Evolutionary conservation across 2,113 vertebrate genomes (phyloP).

Genomic region (Pica pica): DNA sequence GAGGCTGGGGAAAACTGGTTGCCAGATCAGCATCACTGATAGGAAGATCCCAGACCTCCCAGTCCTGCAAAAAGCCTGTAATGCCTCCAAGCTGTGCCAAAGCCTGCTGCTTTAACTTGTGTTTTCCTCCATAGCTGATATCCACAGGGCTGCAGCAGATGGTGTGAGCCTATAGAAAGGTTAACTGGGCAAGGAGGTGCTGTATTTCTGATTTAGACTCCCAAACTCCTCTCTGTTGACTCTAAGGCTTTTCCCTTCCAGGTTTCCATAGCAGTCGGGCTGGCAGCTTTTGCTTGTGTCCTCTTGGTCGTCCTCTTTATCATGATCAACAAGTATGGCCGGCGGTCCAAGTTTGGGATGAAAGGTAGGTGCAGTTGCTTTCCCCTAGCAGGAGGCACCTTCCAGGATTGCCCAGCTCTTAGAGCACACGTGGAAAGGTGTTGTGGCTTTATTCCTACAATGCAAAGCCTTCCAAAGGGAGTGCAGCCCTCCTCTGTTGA

Average conservation of each 20-base stretch:
- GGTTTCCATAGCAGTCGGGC: slow-evolving; percentile 94
- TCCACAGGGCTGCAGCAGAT: background rate
- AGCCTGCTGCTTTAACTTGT: background rate
- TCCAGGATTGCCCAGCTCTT: slow-evolving; percentile 5
- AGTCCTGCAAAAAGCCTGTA: background rate
- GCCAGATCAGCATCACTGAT: background rate
- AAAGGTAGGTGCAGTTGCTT: slow-evolving; percentile 81
- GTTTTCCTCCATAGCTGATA: background rate
- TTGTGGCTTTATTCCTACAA: background rate
- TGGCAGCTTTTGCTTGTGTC: slow-evolving; percentile 94
- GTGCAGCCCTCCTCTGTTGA: background rate
- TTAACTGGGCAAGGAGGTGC: background rate
- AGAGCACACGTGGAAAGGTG: background rate
- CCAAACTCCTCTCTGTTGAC: background rate
- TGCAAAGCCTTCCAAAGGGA: background rate
- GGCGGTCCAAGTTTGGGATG: slow-evolving; percentile 96
- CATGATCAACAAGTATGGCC: slow-evolving; percentile 98
- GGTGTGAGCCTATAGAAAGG: background rate
- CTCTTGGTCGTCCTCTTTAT: slow-evolving; percentile 93
- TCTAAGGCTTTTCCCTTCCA: slow-evolving; percentile 38
- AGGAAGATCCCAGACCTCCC: background rate
- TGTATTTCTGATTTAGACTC: background rate
- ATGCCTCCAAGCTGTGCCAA: background rate
- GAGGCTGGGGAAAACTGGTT: background rate
- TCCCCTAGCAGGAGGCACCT: background rate